A percentile compares a stretch with the other conserved stretches of the same genome.
Conservation (phyloP, 2,797 vertebrate species). For the Tadarida brasiliensis region DNA sequence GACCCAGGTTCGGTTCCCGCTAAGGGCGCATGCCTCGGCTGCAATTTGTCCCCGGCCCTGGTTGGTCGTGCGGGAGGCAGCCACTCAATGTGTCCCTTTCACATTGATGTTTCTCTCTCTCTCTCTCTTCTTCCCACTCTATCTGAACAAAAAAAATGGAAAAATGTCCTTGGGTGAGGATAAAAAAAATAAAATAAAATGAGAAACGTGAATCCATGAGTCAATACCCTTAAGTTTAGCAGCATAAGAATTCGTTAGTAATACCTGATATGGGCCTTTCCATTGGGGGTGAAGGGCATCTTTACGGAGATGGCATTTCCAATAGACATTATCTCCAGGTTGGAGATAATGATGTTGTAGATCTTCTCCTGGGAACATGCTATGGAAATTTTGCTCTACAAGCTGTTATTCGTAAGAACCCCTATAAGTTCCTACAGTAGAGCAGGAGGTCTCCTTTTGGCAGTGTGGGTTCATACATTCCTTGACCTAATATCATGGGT, state of each 20-base stretch:
- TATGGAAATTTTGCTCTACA: neutral
- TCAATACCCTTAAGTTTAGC: neutral
- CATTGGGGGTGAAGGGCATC: neutral
- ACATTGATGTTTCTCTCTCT: too few relatives aligned
- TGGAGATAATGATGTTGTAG: neutral
- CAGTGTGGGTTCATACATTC: neutral
- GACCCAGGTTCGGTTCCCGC: too few relatives aligned
- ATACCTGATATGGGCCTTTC: neutral
- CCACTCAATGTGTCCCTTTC: too few relatives aligned
- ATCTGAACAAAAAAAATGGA: too few relatives aligned
- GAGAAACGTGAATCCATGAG: neutral
- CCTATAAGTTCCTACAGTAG: neutral
- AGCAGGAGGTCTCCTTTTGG: neutral
- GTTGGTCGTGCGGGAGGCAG: too few relatives aligned
- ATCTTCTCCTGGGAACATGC: neutral
- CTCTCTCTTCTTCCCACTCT: too few relatives aligned
- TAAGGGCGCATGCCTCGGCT: too few relatives aligned
- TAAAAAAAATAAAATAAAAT: neutral
- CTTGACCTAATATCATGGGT: neutral
- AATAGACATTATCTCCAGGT: neutral
- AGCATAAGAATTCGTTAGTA: neutral
- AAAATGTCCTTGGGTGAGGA: too few relatives aligned
- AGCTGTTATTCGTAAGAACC: neutral
- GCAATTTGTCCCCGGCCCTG: too few relatives aligned
- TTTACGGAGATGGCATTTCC: neutral